These are phyloP conservation scores for zebrafish (Danio rerio) DNA, from an alignment of 2,113 vertebrate species.

Conservation along the genomic window GRCz12tu NC_133192.1:50023001-50023500, in stretches of 20 bases:
- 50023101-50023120: slow-evolving; percentile 68
- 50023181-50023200: slow-evolving; percentile 68
- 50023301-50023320: neutral
- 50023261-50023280: slow-evolving; percentile 10
- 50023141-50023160: slow-evolving; percentile 75
- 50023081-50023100: slow-evolving; percentile 73
- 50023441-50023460: slow-evolving; percentile 88
- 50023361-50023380: neutral
- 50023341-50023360: no score
- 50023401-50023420: slow-evolving; percentile 91
- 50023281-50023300: neutral
- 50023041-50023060: slow-evolving; percentile 72
- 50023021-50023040: slow-evolving; percentile 69
- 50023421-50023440: slow-evolving; percentile 88
- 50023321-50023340: neutral
- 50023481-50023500: slow-evolving; percentile 79
- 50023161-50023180: slow-evolving; percentile 77
- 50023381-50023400: slow-evolving; percentile 80
- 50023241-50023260: neutral
- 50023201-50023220: slow-evolving; percentile 42
- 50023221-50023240: slow-evolving; percentile 4
- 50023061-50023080: slow-evolving; percentile 48
- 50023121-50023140: slow-evolving; percentile 73
- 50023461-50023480: slow-evolving; percentile 93
- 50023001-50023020: slow-evolving; percentile 69